phyloP scores from a whole-genome alignment of 1,140 invertebrate genomes.

The Augochlora pura region DNA sequence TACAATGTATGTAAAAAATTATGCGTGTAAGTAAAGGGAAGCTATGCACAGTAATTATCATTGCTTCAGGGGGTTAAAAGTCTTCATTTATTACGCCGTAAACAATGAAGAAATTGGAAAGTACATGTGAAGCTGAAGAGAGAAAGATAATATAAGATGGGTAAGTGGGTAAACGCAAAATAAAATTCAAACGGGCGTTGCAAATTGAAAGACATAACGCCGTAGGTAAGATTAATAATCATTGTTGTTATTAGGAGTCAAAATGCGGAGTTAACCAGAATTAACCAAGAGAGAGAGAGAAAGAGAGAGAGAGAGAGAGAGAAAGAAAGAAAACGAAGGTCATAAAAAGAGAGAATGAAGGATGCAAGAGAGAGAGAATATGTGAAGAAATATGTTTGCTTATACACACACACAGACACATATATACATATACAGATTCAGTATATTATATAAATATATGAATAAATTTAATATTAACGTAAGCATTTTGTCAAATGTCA shows the following conservation, averaged over 20 bases:
- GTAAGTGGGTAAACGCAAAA: neutral
- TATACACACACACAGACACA: conserved; percentile 50
- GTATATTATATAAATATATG: conserved; percentile 65
- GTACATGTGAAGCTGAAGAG: neutral
- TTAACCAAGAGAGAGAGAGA: conserved; percentile 4
- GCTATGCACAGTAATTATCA: conserved; percentile 17
- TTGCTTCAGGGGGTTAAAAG: conserved; percentile 48
- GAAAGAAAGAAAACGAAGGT: conserved; percentile 15
- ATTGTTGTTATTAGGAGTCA: conserved; percentile 60
- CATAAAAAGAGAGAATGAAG: conserved; percentile 23
- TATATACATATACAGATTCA: conserved; percentile 56
- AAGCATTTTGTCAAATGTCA: conserved; percentile 57
- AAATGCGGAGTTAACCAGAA: conserved; percentile 40
- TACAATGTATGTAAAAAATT: conserved; percentile 23
- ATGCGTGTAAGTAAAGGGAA: conserved; percentile 39
- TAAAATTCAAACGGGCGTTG: conserved; percentile 1
- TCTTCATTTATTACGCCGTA: conserved; percentile 15
- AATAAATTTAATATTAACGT: conserved; percentile 64
- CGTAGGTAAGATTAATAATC: conserved; percentile 53
- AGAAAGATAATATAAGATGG: neutral
- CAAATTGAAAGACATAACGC: conserved; percentile 12
- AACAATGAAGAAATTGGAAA: conserved; percentile 15
- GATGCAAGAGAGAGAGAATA: conserved; percentile 5
- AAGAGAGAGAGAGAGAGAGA: conserved; percentile 26
- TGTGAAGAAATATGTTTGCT: conserved; percentile 49